Base-by-base conservation (phyloP, 1,140 invertebrate species). In the Adelges cooleyi region DNA sequence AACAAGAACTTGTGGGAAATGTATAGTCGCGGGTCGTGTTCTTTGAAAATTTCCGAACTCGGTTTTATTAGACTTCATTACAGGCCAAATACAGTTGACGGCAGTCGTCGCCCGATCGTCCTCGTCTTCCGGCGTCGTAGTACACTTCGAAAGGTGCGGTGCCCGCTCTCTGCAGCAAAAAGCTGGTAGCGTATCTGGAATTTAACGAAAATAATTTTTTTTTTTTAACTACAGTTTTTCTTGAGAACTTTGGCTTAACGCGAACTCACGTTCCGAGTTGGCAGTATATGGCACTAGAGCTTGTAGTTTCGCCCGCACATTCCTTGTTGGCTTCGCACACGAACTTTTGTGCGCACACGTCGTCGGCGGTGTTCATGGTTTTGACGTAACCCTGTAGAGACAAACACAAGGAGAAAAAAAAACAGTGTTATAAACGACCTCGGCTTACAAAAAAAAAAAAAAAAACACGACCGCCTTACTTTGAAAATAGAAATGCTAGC, bases 291-390 rank as follows among this genome's bases (percentile, higher is more conserved):
- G 87, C 86, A 68, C 85, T 88, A 67, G 84, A 83, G 69, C 88
- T 87, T 59, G 79, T 77, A 54, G 89, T 84, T 71, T 91, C 89
- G 9, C 80, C 79, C n/a, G 86, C 80, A 73, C 90, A 94, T 73
- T 92, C 90, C 20, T 81, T 84, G 72, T 89, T 92, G 2, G 90
- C 90, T 71, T 93, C 87, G 72, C 92, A 95, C 48, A 94, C 80
- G 77, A 82, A 87, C 74, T 82, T 89, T 78, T 84, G 84, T 72
- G 86, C 82, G 73, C 89, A 91, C 67, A 79, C 80, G 69, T 90
- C 87, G 70, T 92, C 86, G 17, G 81, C 80, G n/a, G 84, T 86
- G 65, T 84, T 82, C 70, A 92, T 84, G 5, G 90, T 88, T 72
- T 83, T 82, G 36, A 92, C 84, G 76, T 92, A 93, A 62, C 89